Percentiles rank a stretch among this genome's conserved stretches.
Conservation (phyloP, 2,888 invertebrate genomes). For the Leptura quadrifasciata region DNA sequence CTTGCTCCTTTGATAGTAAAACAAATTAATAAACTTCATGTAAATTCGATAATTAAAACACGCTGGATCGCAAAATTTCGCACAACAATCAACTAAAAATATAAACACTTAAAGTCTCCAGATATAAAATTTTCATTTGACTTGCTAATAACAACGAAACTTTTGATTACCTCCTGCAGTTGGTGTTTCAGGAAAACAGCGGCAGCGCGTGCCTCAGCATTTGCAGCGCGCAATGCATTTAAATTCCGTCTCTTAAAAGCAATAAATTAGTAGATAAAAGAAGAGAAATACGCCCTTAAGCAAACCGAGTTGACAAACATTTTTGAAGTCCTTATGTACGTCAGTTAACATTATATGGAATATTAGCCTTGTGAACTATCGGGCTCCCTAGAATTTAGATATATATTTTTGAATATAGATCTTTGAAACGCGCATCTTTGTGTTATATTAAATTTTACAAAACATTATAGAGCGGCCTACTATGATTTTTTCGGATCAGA, state of each 20-base stretch:
- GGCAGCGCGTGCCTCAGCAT: neutral
- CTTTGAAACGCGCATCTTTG: too few relatives aligned
- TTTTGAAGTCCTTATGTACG: too few relatives aligned
- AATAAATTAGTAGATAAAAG: neutral
- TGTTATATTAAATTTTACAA: too few relatives aligned
- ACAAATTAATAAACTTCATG: neutral
- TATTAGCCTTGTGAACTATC: too few relatives aligned
- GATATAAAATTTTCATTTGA: conserved; percentile 3
- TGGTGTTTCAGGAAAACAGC: neutral
- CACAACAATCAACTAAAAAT: neutral
- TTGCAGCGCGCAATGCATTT: neutral
- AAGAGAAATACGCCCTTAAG: too few relatives aligned
- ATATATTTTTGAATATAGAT: too few relatives aligned
- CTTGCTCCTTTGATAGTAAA: neutral
- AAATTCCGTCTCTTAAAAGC: neutral
- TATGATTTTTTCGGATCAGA: too few relatives aligned
- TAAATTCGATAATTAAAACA: neutral
- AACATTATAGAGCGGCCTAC: too few relatives aligned
- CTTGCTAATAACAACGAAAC: neutral
- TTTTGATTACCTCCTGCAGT: neutral
- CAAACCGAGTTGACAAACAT: too few relatives aligned
- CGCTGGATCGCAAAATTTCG: neutral
- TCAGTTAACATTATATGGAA: too few relatives aligned
- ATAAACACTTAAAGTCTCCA: neutral
- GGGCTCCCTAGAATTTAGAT: too few relatives aligned